These are phyloP conservation scores for Ylistrum balloti DNA, from an alignment of 1,140 invertebrate genomes.

Conservation along the genomic window DNA sequence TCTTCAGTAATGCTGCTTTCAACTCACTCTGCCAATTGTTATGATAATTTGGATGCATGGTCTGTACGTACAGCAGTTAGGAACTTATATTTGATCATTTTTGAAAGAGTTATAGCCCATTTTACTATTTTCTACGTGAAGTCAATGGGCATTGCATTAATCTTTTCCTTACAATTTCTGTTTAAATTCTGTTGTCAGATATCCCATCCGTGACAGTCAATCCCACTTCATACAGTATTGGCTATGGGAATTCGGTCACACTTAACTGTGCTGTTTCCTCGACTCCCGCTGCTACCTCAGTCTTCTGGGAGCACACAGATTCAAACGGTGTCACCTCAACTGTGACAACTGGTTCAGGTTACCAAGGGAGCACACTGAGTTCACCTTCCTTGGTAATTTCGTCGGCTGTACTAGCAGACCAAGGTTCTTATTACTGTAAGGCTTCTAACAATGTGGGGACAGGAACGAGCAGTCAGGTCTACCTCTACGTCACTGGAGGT, in stretches of 20 bases:
- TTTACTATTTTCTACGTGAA: too few relatives aligned
- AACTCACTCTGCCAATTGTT: too few relatives aligned
- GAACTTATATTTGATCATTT: too few relatives aligned
- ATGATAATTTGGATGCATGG: too few relatives aligned
- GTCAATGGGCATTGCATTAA: too few relatives aligned
- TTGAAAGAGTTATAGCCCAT: too few relatives aligned
- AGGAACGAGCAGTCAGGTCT: conserved; percentile 47
- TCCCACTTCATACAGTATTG: conserved; percentile 48
- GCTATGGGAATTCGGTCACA: conserved; percentile 41
- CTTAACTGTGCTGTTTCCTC: conserved; percentile 49
- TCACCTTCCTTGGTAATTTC: conserved; percentile 50
- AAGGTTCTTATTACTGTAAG: conserved; percentile 53
- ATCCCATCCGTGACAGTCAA: conserved; percentile 36
- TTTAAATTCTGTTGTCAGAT: conserved; percentile 51
- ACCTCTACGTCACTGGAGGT: conserved; percentile 53
- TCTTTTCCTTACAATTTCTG: too few relatives aligned
- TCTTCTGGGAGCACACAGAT: conserved; percentile 47
- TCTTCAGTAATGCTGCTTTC: too few relatives aligned
- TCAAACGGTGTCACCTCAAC: conserved; percentile 45
- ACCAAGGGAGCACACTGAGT: conserved; percentile 41
- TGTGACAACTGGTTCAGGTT: conserved; percentile 39
- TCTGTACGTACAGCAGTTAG: too few relatives aligned
- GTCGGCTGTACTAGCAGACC: conserved; percentile 45
- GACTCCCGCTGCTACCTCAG: conserved; percentile 47
- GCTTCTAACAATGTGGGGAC: conserved; percentile 54